A percentile compares a stretch with the other conserved stretches of the same genome.
These are phyloP conservation scores for Ceyx margarethae DNA, from an alignment of 2,113 vertebrate species.

Conservation along the genomic window DNA sequence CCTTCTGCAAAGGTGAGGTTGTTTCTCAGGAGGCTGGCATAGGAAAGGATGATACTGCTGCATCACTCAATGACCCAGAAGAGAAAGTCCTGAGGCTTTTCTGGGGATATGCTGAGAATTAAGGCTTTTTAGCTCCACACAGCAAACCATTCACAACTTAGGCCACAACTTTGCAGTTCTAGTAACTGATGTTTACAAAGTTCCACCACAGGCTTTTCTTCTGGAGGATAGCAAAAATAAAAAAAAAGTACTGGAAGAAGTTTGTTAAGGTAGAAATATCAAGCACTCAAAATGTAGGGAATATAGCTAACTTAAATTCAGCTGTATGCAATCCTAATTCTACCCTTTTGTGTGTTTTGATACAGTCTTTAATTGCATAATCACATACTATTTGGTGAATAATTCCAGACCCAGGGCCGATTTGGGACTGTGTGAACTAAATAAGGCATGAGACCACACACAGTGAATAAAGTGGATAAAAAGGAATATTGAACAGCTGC, in stretches of 20 bases:
- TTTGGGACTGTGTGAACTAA: constrained; percentile 56
- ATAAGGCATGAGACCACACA: constrained; percentile 67
- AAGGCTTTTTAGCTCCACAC: constrained; percentile 1
- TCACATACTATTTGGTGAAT: constrained; percentile 58
- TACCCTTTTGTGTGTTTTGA: constrained; percentile 58
- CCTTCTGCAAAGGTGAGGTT: constrained; percentile 21
- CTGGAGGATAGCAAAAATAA: not conserved
- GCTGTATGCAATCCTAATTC: not conserved
- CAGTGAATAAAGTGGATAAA: constrained; percentile 59
- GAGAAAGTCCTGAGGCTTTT: constrained; percentile 22
- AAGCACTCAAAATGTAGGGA: not conserved
- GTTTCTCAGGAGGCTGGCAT: not conserved
- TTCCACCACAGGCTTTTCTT: not conserved
- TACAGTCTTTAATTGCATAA: constrained; percentile 62
- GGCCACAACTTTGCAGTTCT: constrained; percentile 15
- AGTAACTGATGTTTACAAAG: constrained; percentile 13
- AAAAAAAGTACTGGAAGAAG: not conserved
- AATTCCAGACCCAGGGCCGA: constrained; percentile 50
- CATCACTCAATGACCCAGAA: not conserved
- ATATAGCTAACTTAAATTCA: constrained; percentile 7
- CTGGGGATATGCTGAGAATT: not conserved
- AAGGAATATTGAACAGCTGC: constrained; percentile 63
- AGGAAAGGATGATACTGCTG: constrained; percentile 19
- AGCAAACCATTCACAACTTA: constrained; percentile 30
- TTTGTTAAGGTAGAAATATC: constrained; percentile 8